Percentiles rank a stretch among this genome's conserved stretches.
Evolutionary conservation across 2,113 vertebrate species (phyloP).

Genomic region (Amphiprion ocellaris): DNA sequence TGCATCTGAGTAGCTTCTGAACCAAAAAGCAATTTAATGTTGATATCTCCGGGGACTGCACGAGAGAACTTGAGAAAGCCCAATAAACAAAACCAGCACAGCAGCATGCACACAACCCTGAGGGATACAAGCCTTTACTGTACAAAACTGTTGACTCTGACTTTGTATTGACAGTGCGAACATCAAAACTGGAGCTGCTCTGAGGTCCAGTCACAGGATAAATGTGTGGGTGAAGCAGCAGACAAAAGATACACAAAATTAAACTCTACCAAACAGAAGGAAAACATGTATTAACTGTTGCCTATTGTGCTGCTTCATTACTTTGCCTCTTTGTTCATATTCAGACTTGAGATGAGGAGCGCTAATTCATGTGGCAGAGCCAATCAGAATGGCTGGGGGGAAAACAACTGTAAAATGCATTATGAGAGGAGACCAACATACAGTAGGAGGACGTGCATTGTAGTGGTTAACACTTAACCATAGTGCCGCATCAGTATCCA

Average conservation of each 20-base stretch:
- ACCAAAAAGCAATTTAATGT: conserved; percentile 87
- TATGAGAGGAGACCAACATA: too few species aligned
- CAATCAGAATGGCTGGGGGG: background rate
- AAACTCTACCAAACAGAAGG: background rate
- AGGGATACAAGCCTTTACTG: conserved; percentile 59
- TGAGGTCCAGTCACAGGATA: conserved; percentile 43
- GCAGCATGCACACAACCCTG: conserved; percentile 52
- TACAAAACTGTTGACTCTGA: conserved; percentile 61
- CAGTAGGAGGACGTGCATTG: too few species aligned
- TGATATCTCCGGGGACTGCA: conserved; percentile 81
- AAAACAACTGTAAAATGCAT: background rate
- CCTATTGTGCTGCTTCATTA: background rate
- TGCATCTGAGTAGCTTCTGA: conserved; percentile 82
- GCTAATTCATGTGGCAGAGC: conserved; percentile 12
- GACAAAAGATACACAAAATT: background rate
- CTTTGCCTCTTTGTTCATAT: conserved; percentile 40
- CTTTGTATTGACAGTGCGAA: conserved; percentile 64
- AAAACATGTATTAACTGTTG: conserved; percentile 15
- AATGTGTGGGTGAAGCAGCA: conserved; percentile 23
- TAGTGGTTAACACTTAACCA: too few species aligned
- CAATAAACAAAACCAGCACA: conserved; percentile 73
- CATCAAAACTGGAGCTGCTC: conserved; percentile 49
- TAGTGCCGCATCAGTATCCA: too few species aligned
- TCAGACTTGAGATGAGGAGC: background rate
- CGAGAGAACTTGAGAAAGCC: conserved; percentile 70